Evolutionary conservation across 2,888 invertebrate species (phyloP), one percentile per base, ranked within the genome.

Genomic region (Andrena flavipes): DNA sequence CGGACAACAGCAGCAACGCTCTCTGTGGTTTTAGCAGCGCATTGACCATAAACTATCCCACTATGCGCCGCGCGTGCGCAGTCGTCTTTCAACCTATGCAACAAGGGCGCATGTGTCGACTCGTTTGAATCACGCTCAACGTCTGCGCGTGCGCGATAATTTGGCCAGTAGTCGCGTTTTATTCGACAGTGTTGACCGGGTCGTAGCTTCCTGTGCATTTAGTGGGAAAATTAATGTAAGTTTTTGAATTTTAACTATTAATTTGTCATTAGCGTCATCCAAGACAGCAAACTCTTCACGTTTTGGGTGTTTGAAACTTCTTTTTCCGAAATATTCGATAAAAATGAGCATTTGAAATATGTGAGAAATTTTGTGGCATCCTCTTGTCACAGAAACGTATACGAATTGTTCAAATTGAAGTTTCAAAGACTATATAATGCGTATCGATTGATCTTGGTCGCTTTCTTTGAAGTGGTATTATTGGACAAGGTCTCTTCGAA

Each of bases 41-140:
- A 82, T 74, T 71, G 64, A 71, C 78, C 76, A 78, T 69, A 77
- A 81, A 80, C 80, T 84, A 80, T 51, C 69, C 62, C n/a, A 42
- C 42, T 42, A 35, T 29, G 35, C 42, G 59, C 29, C 10, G 80
- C 79, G 77, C 82, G 70, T 69, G 79, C 74, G 74, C 13, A 5
- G 33, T 33, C 8, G 0, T 8, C 42, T 56, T 69, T 62, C 16
- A 68, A 68, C 30, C 20, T 64, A 54, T 13, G 20, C 71, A 30
- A 71, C 30, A 13, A 23, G 2, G 0, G n/a, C 71, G 63, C 67
- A 8, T 42, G 42, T 16, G 42, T 16, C 42, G 16, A 42, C 13
- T 42, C 5, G 16, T 42, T 42, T 42, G 42, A 42, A 42, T 35
- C 42, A 4, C 5, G 42, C 23, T 56, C 13, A 3, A 56, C 10